A percentile compares a stretch with the other conserved stretches of the same genome.
phyloP scores from a whole-genome alignment of 1,140 invertebrate genomes.

The Pseudobourletiella spinata region DNA sequence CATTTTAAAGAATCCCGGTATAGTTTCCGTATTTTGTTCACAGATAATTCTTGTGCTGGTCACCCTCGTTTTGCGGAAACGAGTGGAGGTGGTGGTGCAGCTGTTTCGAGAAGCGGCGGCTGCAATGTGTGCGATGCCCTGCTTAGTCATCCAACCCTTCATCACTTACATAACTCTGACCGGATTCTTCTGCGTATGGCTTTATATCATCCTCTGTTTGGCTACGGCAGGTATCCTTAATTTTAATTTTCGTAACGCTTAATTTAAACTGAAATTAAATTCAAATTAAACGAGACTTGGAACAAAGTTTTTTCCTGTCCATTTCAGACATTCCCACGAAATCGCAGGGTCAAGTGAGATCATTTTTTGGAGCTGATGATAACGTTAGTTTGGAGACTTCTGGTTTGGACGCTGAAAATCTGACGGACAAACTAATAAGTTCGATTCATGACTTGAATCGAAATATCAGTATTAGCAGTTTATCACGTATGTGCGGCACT shows the following conservation, averaged over 20 bases:
- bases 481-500: too few relatives aligned
- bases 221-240: conserved; percentile 53
- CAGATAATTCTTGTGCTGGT: conserved; percentile 71
- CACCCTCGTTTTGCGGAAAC: conserved; percentile 66
- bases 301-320: too few relatives aligned
- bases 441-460: too few relatives aligned
- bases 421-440: too few relatives aligned
- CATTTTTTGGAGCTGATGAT: too few relatives aligned
- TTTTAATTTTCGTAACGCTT: not conserved
- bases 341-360: not conserved
- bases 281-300: too few relatives aligned
- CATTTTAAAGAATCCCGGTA: too few relatives aligned
- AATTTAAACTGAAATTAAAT: too few relatives aligned
- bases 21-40: conserved; percentile 37
- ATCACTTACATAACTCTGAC: conserved; percentile 70
- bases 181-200: conserved; percentile 75
- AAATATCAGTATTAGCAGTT: too few relatives aligned
- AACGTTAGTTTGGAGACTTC: not conserved
- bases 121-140: conserved; percentile 71
- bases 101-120: conserved; percentile 80
- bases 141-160: conserved; percentile 76
- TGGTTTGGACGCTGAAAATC: not conserved
- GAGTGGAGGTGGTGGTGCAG: conserved; percentile 65
- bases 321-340: not conserved
- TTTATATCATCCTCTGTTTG: conserved; percentile 61